Base-by-base conservation (phyloP, 2,888 invertebrate genomes). In the Tetanocera ferruginea region DNA sequence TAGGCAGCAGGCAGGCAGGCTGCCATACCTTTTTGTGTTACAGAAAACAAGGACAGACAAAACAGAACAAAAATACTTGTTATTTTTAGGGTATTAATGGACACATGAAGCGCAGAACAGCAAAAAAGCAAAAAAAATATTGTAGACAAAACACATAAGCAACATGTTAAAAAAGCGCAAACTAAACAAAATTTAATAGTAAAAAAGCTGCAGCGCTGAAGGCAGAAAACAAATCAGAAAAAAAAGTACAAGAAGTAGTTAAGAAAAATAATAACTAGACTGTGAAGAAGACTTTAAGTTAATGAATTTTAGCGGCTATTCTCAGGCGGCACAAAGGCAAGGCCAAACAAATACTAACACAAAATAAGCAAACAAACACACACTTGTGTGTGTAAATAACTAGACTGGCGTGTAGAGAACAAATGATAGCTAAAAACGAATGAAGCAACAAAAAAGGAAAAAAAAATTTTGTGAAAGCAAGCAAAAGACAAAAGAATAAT, bases 271-370 rank as follows among this genome's bases (percentile, higher is more conserved):
- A 11, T 43, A 23, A 19, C 55, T n/a, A 55, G 55, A 55, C 55
- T 19, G 9, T 14, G 57, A 60, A 28, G 57, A 60, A 25, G 57
- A 60, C 43, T 60, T 60, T 60, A 60, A 60, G 57, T 60, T 60
- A 60, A 60, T 60, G 57, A 60, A 60, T 60, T 60, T 60, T 60
- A 25, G 57, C 57, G 1, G 57, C 57, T 25, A 28, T 11, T 19
- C 5, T 14, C 4, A 60, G 57, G 57, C 23, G 9, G 25, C 11
- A 60, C 43, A 23, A 60, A 23, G 11, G 25, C 11, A 25, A 25
- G 28, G 9, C 23, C 19, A 60, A 60, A 25, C 57, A 60, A 23
- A 23, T 23, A 23, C 55, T 23, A 55, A 19, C 11, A 60, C 14
- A 23, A 23, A 60, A 60, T 6, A 60, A 14, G 25, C 57, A 60